Evolutionary conservation across 2,888 invertebrate species (phyloP).

Genomic region (Agriopis aurantiaria): DNA sequence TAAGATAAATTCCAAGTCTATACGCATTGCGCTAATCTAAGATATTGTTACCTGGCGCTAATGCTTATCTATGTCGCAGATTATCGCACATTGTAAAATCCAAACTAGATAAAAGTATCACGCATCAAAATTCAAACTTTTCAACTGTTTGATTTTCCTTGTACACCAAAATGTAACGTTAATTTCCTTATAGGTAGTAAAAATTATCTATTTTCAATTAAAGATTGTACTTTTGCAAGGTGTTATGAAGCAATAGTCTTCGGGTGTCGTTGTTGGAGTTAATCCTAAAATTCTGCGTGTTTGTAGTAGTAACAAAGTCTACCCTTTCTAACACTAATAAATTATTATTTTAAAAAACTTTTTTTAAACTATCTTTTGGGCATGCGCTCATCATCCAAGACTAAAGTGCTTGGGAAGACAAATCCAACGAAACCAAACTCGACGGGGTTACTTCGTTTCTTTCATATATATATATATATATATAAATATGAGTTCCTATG

Average conservation of each 20-base stretch:
- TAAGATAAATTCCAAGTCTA: neutral
- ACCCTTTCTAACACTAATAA: constrained; percentile 1
- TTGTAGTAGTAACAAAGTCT: neutral
- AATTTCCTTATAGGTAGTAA: neutral
- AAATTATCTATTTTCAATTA: neutral
- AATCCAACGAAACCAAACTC: too few species aligned
- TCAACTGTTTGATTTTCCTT: neutral
- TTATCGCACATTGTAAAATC: neutral
- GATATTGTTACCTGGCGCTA: too few species aligned
- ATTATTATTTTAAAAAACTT: too few species aligned
- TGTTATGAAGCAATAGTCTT: neutral
- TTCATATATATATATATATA: too few species aligned
- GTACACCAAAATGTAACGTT: neutral
- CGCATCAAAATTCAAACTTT: too few species aligned
- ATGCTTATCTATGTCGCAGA: neutral
- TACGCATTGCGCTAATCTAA: neutral
- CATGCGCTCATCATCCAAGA: too few species aligned
- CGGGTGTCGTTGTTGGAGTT: too few species aligned
- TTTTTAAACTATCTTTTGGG: too few species aligned
- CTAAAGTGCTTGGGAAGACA: too few species aligned
- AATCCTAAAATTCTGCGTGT: neutral
- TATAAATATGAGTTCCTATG: too few species aligned
- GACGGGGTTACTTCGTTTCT: too few species aligned
- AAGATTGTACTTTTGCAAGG: neutral
- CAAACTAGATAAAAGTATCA: too few species aligned